Percentiles rank a stretch among this genome's conserved stretches.
phyloP scores from a whole-genome alignment of 2,797 vertebrate species.

The Fundulus diaphanus region DNA sequence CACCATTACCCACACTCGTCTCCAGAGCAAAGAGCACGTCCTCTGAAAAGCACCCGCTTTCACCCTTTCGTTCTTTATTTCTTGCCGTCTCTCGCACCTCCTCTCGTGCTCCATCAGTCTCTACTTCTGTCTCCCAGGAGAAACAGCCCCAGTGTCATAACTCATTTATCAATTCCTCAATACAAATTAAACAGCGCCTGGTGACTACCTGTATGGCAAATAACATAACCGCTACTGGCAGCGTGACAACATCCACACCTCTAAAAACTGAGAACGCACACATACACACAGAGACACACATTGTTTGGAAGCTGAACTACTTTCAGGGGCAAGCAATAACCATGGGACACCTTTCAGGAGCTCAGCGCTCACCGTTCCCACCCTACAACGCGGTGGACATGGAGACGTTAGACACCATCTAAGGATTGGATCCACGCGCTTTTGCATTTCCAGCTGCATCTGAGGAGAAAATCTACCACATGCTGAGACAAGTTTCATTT shows the following conservation, averaged over 20 bases:
- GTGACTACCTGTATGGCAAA: constrained; percentile 77
- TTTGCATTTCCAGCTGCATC: constrained; percentile 45
- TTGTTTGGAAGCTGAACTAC: constrained; percentile 21
- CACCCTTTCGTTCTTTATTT: background rate
- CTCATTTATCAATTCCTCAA: constrained; percentile 80
- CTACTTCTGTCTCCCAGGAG: constrained; percentile 65
- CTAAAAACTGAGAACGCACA: constrained; percentile 31
- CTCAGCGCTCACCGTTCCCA: constrained; percentile 1
- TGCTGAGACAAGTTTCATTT: constrained; percentile 75
- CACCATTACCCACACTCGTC: constrained; percentile 53
- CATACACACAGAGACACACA: constrained; percentile 11
- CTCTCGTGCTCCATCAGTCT: constrained; percentile 66
- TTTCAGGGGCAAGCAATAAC: constrained; percentile 23
- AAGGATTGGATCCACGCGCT: constrained; percentile 23
- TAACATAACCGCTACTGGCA: constrained; percentile 75
- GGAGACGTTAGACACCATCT: constrained; percentile 44
- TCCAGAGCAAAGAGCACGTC: constrained; percentile 62
- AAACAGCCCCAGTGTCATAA: constrained; percentile 76
- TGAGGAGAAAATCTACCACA: constrained; percentile 69
- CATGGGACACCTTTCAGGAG: constrained; percentile 21
- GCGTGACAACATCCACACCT: constrained; percentile 66
- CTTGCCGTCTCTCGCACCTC: constrained; percentile 46
- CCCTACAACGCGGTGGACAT: constrained; percentile 42
- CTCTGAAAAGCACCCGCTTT: constrained; percentile 11
- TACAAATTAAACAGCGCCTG: constrained; percentile 79